Evolutionary conservation across 2,888 invertebrate species (phyloP).

Genomic region (Leptinotarsa peninsularis): DNA sequence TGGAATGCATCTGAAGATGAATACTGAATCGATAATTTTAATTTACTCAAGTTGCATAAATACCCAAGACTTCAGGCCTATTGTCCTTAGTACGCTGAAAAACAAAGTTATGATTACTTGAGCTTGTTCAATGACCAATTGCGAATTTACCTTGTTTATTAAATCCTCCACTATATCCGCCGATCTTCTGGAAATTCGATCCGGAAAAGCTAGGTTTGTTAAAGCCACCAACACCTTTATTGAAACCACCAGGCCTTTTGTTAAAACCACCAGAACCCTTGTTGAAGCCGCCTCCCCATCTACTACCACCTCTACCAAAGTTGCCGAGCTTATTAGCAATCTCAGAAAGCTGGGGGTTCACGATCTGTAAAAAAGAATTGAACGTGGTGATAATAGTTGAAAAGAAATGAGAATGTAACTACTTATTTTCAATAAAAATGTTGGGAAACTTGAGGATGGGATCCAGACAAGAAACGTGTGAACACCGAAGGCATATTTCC

Average conservation of each 20-base stretch:
- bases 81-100: slow-evolving; percentile 40
- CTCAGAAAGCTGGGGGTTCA: slow-evolving; percentile 87
- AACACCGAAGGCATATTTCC: slow-evolving; percentile 85
- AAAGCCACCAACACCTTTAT: slow-evolving; percentile 9
- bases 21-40: slow-evolving; percentile 21
- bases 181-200: not conserved
- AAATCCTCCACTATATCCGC: too few relatives aligned
- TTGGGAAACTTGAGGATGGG: slow-evolving; percentile 75
- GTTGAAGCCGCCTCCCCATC: slow-evolving; percentile 63
- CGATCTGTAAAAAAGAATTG: slow-evolving; percentile 70
- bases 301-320: slow-evolving; percentile 71
- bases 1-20: slow-evolving; percentile 18
- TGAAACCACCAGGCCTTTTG: slow-evolving; percentile 29
- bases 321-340: slow-evolving; percentile 76
- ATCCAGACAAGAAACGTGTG: slow-evolving; percentile 78
- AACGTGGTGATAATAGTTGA: not conserved
- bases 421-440: slow-evolving; percentile 40
- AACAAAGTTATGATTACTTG: slow-evolving; percentile 17
- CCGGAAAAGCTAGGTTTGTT: not conserved
- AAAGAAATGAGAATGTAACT: slow-evolving; percentile 31
- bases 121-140: not conserved
- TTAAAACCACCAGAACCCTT: slow-evolving; percentile 26
- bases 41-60: slow-evolving; percentile 11
- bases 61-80: slow-evolving; percentile 4
- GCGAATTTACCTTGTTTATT: not conserved